Evolutionary conservation across 2,797 vertebrate genomes (phyloP), one percentile per base, ranked within the genome.

Genomic region (Psittacula echo): DNA sequence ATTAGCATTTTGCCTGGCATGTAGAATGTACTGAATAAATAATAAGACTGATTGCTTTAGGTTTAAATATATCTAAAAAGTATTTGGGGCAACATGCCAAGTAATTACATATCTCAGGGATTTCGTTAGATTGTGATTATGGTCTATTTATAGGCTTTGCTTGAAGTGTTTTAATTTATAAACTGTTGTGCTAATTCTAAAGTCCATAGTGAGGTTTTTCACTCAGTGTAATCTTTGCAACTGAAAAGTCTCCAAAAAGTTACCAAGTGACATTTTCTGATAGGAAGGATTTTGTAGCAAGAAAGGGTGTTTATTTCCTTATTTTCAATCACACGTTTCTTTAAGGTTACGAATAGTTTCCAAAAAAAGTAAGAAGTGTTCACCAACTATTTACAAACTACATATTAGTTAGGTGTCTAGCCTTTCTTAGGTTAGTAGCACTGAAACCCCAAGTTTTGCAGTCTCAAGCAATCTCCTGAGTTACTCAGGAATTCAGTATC

Each of bases 31-130:
- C 32, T 51, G 74, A 82, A 73, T 68, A 89, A 78, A 79, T 75
- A 85, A 79, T 76, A 79, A 71, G 17, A 76, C 56, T 79, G 71
- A 91, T 85, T 92, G 27, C 42, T 85, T 71, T 58, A 39, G 17
- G 22, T 85, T 94, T 94, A 87, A 86, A 78, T 85, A 65, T 68
- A 90, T 70, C 60, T 72, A 2, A 60, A 84, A 85, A 75, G 16
- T 50, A 78, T 92, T 92, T 90, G 50, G 66, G n/a, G 16, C 42
- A 90, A 39, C 4, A 50, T 41, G 71, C 13, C 23, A 68, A 84
- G 39, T 68, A 86, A 80, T 88, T 85, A 42, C 4, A 5, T 53
- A 81, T 82, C 45, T 79, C 17, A 44, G 42, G 19, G 50, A 90
- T 21, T 20, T 84, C 70, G n/a, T 86, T 62, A 72, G 60, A 86